These are phyloP conservation scores for Probaryconus sp. DNA, from an alignment of 1,140 invertebrate species.

Conservation along the genomic window DNA sequence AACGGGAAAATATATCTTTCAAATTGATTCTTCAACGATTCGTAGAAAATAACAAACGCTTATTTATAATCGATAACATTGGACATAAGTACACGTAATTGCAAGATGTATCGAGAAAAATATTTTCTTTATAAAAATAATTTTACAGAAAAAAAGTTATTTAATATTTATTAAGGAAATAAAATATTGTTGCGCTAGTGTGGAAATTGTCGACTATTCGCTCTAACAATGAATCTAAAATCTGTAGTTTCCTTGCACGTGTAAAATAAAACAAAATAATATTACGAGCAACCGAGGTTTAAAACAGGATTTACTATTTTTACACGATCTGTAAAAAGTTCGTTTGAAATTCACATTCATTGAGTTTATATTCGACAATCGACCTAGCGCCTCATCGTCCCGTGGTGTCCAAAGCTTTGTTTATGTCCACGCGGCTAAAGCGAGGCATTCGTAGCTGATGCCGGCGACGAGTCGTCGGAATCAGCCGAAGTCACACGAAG, in stretches of 20 bases:
- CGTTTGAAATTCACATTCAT: constrained; percentile 14
- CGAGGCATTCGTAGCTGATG: constrained; percentile 19
- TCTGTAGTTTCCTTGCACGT: too few species aligned
- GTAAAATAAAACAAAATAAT: too few species aligned
- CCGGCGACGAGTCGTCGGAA: constrained; percentile 53
- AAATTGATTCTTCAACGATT: constrained; percentile 14
- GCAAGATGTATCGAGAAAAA: too few species aligned
- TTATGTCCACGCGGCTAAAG: constrained; percentile 37
- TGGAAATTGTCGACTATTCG: too few species aligned
- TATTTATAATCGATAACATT: constrained; percentile 15
- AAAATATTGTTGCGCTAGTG: too few species aligned
- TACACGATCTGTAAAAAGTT: too few species aligned
- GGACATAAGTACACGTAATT: constrained; percentile 9
- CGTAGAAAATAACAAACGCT: constrained; percentile 27
- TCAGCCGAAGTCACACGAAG: constrained; percentile 67
- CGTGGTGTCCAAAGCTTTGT: constrained; percentile 19
- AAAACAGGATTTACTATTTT: too few species aligned
- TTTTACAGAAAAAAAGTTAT: too few species aligned
- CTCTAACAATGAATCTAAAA: too few species aligned
- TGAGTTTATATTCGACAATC: constrained; percentile 33
- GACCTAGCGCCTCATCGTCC: constrained; percentile 30
- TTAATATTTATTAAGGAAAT: too few species aligned
- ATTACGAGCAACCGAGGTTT: constrained; percentile 16
- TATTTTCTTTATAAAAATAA: too few species aligned
- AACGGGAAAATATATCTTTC: constrained; percentile 11